Evolutionary conservation across 2,888 invertebrate species (phyloP), one percentile per base, ranked within the genome.

Genomic region (Agrochola macilenta): DNA sequence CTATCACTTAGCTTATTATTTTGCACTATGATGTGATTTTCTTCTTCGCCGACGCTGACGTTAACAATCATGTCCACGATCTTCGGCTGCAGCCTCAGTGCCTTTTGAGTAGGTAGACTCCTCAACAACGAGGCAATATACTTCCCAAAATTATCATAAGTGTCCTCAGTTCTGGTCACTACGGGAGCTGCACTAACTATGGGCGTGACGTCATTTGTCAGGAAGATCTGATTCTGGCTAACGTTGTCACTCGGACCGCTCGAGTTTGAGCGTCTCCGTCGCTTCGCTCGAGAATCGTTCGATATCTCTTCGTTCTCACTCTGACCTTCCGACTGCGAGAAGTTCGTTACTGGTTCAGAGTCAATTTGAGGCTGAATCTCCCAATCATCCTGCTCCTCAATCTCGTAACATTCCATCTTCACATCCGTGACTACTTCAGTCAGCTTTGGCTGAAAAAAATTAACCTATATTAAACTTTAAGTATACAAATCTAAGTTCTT

Each of bases 91-190:
- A 94, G 69, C 30, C 79, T 76, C 73, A 92, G 57, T 0, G 94
- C 93, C 23, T 87, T 86, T 35, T 88, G 76, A 0, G 78, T 76
- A 0, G 94, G 92, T 81, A 94, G 77, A 7, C 64, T 84, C 66
- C 91, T 87, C 57, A 94, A 61, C 72, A 94, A 74, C 2, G 92
- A 89, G 0, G 93, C 91, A 5, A 94, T 88, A 11, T 94, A 93
- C 65, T 87, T 92, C 12, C 93, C 94, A 57, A 94, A 94, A 3
- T 77, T 88, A n/a, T 92, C 93, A 39, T 86, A 91, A 11, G 85
- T 86, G 57, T 93, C 93, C 4, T 90, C 90, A 9, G 79, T 76
- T 23, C 82, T 65, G 0, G 60, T 0, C 1, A 7, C 30, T 1
- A 23, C 23, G 35, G 79, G 61, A 0, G 43, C 60, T 35, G 60